Evolutionary conservation across 2,797 vertebrate species (phyloP).

Genomic region (Karalla daura): DNA sequence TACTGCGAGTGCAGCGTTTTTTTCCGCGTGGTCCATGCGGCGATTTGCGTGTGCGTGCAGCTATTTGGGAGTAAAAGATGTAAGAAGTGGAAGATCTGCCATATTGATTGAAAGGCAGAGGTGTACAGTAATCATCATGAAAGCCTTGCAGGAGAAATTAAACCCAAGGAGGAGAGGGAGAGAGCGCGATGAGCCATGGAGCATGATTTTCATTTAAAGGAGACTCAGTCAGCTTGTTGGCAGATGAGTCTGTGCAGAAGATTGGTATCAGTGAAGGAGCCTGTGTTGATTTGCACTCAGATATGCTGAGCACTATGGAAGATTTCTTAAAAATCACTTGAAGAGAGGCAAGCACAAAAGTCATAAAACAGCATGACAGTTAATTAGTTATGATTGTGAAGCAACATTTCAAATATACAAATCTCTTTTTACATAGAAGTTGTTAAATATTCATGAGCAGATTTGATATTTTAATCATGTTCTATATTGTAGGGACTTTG

Average conservation of each 20-base stretch:
- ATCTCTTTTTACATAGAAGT: not conserved
- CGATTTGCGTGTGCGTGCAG: slow-evolving; percentile 26
- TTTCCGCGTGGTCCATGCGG: not conserved
- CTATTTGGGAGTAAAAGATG: slow-evolving; percentile 47
- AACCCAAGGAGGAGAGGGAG: slow-evolving; percentile 23
- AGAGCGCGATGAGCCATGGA: slow-evolving; percentile 37
- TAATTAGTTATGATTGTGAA: not conserved
- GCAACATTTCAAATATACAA: not conserved
- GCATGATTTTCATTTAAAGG: slow-evolving; percentile 60
- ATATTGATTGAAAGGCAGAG: slow-evolving; percentile 67
- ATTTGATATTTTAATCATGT: not conserved
- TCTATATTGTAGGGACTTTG: not conserved
- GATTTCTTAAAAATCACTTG: slow-evolving; percentile 5
- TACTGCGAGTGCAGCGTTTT: not conserved
- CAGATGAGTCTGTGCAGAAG: slow-evolving; percentile 52
- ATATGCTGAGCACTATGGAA: slow-evolving; percentile 9
- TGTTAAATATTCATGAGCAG: no score
- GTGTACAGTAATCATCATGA: slow-evolving; percentile 72
- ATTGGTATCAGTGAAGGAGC: slow-evolving; percentile 52
- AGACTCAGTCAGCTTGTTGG: slow-evolving; percentile 63
- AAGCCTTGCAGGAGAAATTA: slow-evolving; percentile 71
- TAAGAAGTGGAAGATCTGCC: slow-evolving; percentile 29
- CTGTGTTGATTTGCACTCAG: slow-evolving; percentile 11
- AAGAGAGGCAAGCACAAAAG: not conserved
- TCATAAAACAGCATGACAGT: not conserved